phyloP scores from a whole-genome alignment of 2,797 vertebrate genomes.

The Petrocephalus schoutedeni region DNA sequence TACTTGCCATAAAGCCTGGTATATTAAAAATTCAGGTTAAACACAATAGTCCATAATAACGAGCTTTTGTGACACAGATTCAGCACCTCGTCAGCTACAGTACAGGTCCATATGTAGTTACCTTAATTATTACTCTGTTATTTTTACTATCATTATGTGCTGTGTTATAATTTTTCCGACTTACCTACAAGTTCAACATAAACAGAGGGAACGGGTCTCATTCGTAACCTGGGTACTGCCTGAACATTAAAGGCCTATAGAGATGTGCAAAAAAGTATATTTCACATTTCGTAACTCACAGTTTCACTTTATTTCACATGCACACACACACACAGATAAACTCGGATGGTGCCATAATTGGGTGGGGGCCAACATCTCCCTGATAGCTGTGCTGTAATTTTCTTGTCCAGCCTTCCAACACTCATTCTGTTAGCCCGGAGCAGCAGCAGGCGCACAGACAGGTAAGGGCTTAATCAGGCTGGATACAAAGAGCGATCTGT shows the following conservation, averaged over 20 bases:
- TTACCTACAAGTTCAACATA: background rate
- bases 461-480: conserved; percentile 8
- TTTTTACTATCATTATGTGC: background rate
- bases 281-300: background rate
- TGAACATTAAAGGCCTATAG: background rate
- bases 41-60: background rate
- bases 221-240: background rate
- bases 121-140: background rate
- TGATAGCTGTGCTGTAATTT: background rate
- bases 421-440: background rate
- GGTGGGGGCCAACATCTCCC: background rate
- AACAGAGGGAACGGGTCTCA: background rate
- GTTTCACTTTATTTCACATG: background rate
- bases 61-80: background rate
- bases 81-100: background rate
- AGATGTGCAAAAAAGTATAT: background rate
- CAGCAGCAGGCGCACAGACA: background rate
- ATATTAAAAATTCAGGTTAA: background rate
- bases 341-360: background rate
- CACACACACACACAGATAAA: background rate
- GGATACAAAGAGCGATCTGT: conserved; percentile 26
- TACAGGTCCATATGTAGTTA: background rate
- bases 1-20: background rate
- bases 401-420: background rate
- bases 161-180: background rate